Percentiles rank a stretch among this genome's conserved stretches.
Conservation (phyloP, 1,140 invertebrate genomes). For the Drosophila micromelanica region DNA sequence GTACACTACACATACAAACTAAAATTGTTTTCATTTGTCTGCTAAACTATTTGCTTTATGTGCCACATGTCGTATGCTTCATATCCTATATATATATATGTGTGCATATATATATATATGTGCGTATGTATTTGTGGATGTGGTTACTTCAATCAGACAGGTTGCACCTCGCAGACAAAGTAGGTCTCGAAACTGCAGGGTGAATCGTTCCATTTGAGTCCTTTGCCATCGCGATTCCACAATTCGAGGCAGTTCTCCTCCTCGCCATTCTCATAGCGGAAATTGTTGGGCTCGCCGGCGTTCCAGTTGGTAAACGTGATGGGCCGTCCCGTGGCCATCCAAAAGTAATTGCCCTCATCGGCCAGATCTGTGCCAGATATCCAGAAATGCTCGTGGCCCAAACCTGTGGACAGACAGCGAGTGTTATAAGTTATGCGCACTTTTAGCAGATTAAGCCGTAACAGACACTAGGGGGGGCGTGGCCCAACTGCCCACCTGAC, state of each 20-base stretch:
- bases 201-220: constrained; percentile 96
- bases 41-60: constrained; percentile 12
- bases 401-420: constrained; percentile 85
- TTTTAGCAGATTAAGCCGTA: constrained; percentile 5
- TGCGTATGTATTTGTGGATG: constrained; percentile 2
- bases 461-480: constrained; percentile 38
- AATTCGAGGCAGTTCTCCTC: constrained; percentile 95
- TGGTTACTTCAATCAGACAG: constrained; percentile 29
- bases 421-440: constrained; percentile 19
- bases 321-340: constrained; percentile 95
- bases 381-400: constrained; percentile 96
- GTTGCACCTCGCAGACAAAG: constrained; percentile 94
- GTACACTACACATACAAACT: constrained; percentile 45
- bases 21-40: constrained; percentile 29
- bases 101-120: constrained; percentile 5
- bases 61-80: constrained; percentile 30
- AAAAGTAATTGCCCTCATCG: constrained; percentile 95
- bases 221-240: constrained; percentile 96
- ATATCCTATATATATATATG: constrained; percentile 8
- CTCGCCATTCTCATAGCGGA: constrained; percentile 96
- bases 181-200: constrained; percentile 96
- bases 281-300: constrained; percentile 95
- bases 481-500: constrained; percentile 36
- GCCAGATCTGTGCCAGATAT: constrained; percentile 95
- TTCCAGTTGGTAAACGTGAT: constrained; percentile 97